Evolutionary conservation across 2,888 invertebrate genomes (phyloP).

Genomic region (Polymixis lichenea): DNA sequence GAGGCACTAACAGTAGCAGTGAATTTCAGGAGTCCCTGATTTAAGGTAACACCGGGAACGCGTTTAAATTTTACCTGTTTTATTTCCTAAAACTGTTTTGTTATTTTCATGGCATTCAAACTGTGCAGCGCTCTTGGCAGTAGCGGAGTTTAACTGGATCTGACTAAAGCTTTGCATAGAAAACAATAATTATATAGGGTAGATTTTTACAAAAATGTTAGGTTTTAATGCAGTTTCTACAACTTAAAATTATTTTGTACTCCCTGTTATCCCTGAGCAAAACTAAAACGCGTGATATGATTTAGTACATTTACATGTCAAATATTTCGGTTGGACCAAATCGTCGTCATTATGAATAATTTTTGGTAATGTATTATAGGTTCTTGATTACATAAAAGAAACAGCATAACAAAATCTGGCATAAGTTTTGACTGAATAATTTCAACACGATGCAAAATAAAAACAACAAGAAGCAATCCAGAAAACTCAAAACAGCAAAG

Average conservation of each 20-base stretch:
- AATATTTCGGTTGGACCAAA: background rate
- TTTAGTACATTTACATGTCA: background rate
- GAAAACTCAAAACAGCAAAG: background rate
- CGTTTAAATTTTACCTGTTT: slow-evolving; percentile 31
- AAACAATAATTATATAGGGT: slow-evolving; percentile 29
- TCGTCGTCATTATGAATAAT: background rate
- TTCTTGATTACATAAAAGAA: background rate
- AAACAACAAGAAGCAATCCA: background rate
- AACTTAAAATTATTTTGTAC: background rate
- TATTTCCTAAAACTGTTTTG: slow-evolving; percentile 9
- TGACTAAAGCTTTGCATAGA: slow-evolving; percentile 36
- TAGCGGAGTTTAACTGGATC: slow-evolving; percentile 34
- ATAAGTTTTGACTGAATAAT: background rate
- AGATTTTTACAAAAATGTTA: slow-evolving; percentile 5
- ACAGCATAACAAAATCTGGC: background rate
- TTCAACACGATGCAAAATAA: background rate
- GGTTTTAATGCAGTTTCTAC: background rate
- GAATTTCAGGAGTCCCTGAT: slow-evolving; percentile 52
- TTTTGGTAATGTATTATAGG: background rate
- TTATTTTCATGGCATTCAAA: slow-evolving; percentile 34
- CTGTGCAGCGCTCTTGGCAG: slow-evolving; percentile 12
- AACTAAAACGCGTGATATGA: background rate
- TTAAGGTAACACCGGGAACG: slow-evolving; percentile 26
- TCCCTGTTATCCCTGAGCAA: background rate
- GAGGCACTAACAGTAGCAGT: slow-evolving; percentile 39